Conservation (phyloP, 2,888 invertebrate genomes). For the Limenitis arthemis region DNA sequence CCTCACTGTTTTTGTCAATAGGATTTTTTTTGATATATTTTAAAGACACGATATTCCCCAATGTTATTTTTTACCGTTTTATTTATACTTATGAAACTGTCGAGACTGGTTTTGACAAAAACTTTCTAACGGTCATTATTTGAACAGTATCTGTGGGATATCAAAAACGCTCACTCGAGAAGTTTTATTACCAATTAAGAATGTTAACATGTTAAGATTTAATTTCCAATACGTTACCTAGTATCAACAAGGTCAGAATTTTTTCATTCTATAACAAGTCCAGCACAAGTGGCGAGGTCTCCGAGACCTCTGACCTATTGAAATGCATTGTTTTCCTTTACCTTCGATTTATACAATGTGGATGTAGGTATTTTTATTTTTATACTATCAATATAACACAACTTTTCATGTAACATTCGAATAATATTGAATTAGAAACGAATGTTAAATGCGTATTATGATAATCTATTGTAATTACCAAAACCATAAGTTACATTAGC, state of each 20-base stretch:
- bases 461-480: too few relatives aligned
- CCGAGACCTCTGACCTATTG: background rate
- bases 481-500: too few relatives aligned
- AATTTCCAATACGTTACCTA: too few relatives aligned
- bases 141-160: background rate
- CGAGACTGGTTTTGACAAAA: constrained; percentile 1
- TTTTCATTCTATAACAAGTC: background rate
- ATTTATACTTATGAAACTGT: background rate
- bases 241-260: too few relatives aligned
- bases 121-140: background rate
- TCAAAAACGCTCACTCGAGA: background rate
- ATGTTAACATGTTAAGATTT: too few relatives aligned
- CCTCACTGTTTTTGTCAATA: constrained; percentile 8
- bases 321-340: background rate
- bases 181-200: too few relatives aligned
- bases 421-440: too few relatives aligned
- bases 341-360: background rate
- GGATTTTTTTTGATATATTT: constrained; percentile 9
- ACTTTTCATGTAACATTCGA: too few relatives aligned
- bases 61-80: constrained; percentile 3
- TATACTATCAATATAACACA: too few relatives aligned
- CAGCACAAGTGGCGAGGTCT: background rate
- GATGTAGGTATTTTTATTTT: background rate
- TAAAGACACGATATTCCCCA: background rate
- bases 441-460: too few relatives aligned